These are phyloP conservation scores for Drosophila micromelanica DNA, from an alignment of 1,140 invertebrate species.

Conservation along the genomic window DNA sequence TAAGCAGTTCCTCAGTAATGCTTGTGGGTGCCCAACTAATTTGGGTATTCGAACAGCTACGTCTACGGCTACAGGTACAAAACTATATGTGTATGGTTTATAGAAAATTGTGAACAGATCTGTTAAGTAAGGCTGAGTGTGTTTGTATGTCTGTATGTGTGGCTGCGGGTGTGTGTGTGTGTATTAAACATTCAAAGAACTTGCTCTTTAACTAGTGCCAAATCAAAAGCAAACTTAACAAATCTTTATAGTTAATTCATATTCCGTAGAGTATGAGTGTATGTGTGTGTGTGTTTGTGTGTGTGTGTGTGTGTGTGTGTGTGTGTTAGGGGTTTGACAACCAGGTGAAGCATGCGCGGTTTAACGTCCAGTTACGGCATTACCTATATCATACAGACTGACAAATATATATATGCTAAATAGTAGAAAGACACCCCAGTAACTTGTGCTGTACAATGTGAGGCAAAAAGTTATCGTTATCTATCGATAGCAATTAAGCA, in stretches of 20 bases:
- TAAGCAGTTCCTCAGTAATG: constrained; percentile 5
- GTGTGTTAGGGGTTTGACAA: constrained; percentile 27
- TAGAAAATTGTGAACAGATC: constrained; percentile 34
- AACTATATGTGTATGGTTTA: constrained; percentile 30
- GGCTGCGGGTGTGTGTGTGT: constrained; percentile 15
- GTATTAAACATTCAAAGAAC: constrained; percentile 37
- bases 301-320: constrained; percentile 6
- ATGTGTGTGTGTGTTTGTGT: too few species aligned
- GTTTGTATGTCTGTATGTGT: constrained; percentile 15
- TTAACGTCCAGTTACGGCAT: not conserved
- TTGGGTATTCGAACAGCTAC: constrained; percentile 35
- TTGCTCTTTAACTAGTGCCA: constrained; percentile 40
- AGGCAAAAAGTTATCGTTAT: constrained; percentile 18
- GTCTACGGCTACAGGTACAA: constrained; percentile 18
- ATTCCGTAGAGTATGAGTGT: too few species aligned
- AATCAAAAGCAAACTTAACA: constrained; percentile 20
- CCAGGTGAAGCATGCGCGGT: constrained; percentile 34
- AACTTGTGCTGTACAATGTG: constrained; percentile 29
- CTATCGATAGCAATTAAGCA: too few species aligned
- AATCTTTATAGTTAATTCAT: not conserved
- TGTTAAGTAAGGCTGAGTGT: constrained; percentile 16
- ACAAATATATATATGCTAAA: constrained; percentile 9
- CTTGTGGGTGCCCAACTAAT: constrained; percentile 33
- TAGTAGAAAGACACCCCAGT: not conserved
- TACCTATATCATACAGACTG: constrained; percentile 16